phyloP scores from a whole-genome alignment of 35 echinoderm and acorn worm species.

The Heliocidaris tuberculata region DNA sequence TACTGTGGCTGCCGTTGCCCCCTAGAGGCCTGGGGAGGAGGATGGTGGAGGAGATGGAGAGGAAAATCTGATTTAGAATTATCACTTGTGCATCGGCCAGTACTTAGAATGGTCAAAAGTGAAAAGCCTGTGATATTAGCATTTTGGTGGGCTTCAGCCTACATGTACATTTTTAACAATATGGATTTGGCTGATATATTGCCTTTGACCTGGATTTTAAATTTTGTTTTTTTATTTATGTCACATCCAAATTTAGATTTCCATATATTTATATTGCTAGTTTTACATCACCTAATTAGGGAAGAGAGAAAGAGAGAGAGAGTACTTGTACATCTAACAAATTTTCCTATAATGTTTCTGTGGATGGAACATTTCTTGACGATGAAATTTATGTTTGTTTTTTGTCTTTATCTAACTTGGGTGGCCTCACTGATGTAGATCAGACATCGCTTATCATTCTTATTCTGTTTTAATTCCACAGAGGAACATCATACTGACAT shows the following conservation, averaged over 20 bases:
- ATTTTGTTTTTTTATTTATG: not conserved
- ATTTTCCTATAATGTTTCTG: not conserved
- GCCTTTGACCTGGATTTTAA: not conserved
- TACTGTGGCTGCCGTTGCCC: not conserved
- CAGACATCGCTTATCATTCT: not conserved
- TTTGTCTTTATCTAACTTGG: not conserved
- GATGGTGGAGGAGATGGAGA: not conserved
- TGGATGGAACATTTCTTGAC: not conserved
- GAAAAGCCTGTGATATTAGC: not conserved
- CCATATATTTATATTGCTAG: not conserved
- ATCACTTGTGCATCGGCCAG: not conserved
- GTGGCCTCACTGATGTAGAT: not conserved
- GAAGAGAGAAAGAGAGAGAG: not conserved
- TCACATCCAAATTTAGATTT: too few species aligned
- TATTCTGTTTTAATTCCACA: not conserved
- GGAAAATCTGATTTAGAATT: not conserved
- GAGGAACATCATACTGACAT: constrained; percentile 11
- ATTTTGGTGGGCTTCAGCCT: not conserved
- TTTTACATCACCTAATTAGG: not conserved
- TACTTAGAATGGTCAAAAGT: not conserved
- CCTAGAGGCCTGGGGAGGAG: not conserved
- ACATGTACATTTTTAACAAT: not conserved
- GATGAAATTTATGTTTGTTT: constrained; percentile 5
- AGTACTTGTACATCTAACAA: not conserved
- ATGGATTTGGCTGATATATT: not conserved